A percentile compares a stretch with the other conserved stretches of the same genome.
These are phyloP conservation scores for Lathronympha strigana DNA, from an alignment of 2,888 invertebrate genomes.

Conservation along the genomic window DNA sequence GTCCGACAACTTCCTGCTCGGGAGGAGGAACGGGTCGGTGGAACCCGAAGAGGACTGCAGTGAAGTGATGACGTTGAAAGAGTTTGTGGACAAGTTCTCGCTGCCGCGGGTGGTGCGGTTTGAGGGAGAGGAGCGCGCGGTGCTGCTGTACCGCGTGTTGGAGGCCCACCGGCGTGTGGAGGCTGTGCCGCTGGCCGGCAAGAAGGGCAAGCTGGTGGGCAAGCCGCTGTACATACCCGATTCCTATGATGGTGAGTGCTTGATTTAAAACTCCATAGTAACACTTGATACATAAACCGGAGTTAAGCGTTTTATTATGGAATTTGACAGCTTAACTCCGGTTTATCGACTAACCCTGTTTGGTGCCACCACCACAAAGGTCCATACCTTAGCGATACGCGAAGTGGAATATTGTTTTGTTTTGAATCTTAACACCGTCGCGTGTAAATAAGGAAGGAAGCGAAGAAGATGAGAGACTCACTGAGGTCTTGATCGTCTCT, in stretches of 20 bases:
- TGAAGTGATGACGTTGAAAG: conserved; percentile 80
- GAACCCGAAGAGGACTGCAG: conserved; percentile 77
- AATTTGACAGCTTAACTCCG: no score
- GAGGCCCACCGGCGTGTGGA: conserved; percentile 86
- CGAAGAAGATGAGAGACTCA: no score
- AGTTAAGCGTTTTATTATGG: no score
- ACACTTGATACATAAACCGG: no score
- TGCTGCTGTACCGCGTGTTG: conserved; percentile 86
- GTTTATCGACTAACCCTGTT: no score
- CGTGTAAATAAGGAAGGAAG: no score
- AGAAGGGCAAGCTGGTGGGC: conserved; percentile 83
- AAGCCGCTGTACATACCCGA: conserved; percentile 86
- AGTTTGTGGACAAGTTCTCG: conserved; percentile 86
- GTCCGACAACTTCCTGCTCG: conserved; percentile 76
- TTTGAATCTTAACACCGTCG: no score
- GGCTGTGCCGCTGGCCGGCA: conserved; percentile 83
- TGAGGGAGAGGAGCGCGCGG: conserved; percentile 83
- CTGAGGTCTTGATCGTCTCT: no score
- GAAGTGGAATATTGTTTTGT: no score
- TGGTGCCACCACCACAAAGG: no score
- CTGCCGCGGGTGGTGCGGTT: conserved; percentile 85
- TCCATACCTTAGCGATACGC: no score
- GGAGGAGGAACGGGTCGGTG: conserved; percentile 71
- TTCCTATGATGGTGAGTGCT: conserved; percentile 86
- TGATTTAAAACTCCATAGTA: conserved; percentile 2